These are phyloP conservation scores for Dasypolia templi DNA, from an alignment of 2,888 invertebrate genomes.

Conservation along the genomic window DNA sequence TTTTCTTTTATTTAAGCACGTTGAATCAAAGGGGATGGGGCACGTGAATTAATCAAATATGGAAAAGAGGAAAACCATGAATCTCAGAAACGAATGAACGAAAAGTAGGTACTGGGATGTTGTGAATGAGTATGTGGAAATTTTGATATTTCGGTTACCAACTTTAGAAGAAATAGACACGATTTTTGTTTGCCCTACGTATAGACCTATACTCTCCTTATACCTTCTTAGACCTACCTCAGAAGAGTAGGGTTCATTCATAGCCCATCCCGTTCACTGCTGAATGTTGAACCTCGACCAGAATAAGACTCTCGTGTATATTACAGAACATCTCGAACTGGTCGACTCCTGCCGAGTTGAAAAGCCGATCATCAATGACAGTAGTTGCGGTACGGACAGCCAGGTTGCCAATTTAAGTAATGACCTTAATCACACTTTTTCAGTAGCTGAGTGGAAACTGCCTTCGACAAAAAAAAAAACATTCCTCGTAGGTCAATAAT, in stretches of 20 bases:
- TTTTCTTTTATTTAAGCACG: slow-evolving; percentile 64
- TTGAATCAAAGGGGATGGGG: slow-evolving; percentile 33
- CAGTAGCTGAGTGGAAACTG: no score
- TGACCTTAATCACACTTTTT: background rate
- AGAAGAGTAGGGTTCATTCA: no score
- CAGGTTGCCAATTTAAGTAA: background rate
- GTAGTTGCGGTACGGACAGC: background rate
- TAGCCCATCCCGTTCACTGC: background rate
- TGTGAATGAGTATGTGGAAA: background rate
- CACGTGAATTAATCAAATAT: slow-evolving; percentile 53
- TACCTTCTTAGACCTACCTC: background rate
- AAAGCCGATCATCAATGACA: background rate
- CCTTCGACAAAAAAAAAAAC: no score
- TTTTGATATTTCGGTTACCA: background rate
- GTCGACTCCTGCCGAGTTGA: background rate
- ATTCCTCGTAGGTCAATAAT: no score
- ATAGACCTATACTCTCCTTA: background rate
- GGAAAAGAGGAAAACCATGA: slow-evolving; percentile 24
- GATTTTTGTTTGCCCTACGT: background rate
- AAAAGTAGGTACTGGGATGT: background rate
- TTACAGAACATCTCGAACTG: background rate
- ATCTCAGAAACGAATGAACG: background rate
- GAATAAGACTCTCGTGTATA: background rate
- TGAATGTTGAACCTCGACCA: background rate
- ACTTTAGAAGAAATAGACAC: no score